Percentiles rank a stretch among this genome's conserved stretches.
Evolutionary conservation across 2,113 vertebrate genomes (phyloP).

Genomic region (Callaeas wilsoni): DNA sequence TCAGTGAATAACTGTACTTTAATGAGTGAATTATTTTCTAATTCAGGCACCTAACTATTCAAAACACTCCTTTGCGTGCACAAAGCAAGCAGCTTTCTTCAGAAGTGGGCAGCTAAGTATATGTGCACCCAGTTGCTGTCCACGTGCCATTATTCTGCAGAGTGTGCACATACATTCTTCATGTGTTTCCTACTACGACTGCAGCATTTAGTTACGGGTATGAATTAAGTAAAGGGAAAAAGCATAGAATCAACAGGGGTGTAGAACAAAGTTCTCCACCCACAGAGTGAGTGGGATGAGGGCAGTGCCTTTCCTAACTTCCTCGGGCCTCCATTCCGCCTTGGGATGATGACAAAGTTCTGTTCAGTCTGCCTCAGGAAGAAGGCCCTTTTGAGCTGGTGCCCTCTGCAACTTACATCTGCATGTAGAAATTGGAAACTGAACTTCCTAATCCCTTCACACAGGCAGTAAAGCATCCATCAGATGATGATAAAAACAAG

Average conservation of each 20-base stretch:
- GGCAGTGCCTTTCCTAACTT: not conserved
- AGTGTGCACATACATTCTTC: not conserved
- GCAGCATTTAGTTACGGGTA: not conserved
- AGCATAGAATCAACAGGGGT: not conserved
- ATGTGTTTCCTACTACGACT: not conserved
- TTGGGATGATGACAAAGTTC: not conserved
- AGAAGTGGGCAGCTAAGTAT: not conserved
- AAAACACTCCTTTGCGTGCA: not conserved
- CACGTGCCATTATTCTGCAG: not conserved
- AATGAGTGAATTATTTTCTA: not conserved
- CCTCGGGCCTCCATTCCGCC: not conserved
- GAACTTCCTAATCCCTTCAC: not conserved
- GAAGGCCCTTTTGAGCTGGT: not conserved
- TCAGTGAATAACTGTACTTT: constrained; percentile 16
- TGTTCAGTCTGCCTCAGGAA: not conserved
- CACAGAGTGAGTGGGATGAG: not conserved
- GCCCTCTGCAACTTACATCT: not conserved
- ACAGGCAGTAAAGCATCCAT: not conserved
- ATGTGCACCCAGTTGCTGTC: not conserved
- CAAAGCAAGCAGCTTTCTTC: not conserved
- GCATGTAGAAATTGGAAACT: not conserved
- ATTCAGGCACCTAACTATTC: not conserved
- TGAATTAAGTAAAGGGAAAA: not conserved
- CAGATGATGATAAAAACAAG: not conserved
- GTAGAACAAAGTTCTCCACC: not conserved